Percentiles rank a stretch among this genome's conserved stretches.
These are phyloP conservation scores for Cydia amplana DNA, from an alignment of 1,140 invertebrate genomes.

Conservation along the genomic window DNA sequence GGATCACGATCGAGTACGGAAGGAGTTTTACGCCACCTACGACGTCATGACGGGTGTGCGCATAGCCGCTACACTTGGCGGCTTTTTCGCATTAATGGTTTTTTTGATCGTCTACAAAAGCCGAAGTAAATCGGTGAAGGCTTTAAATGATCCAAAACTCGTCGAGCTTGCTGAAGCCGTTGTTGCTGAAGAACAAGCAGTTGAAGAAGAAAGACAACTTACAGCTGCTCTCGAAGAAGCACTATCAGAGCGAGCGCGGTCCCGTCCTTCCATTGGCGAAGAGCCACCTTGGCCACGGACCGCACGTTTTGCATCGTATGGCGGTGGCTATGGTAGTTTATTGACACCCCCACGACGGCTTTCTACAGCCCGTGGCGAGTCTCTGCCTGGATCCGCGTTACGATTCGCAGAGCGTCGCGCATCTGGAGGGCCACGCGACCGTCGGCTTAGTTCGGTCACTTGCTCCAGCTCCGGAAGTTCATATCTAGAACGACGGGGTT, in stretches of 20 bases:
- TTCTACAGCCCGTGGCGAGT: conserved; percentile 78
- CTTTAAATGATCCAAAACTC: conserved; percentile 84
- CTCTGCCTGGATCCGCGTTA: conserved; percentile 78
- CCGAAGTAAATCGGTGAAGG: conserved; percentile 85
- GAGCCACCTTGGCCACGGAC: conserved; percentile 78
- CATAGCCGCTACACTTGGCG: conserved; percentile 92
- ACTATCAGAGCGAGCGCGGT: conserved; percentile 76
- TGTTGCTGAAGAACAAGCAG: conserved; percentile 85
- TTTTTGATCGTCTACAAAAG: conserved; percentile 93
- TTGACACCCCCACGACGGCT: conserved; percentile 82
- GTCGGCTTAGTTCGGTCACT: conserved; percentile 88
- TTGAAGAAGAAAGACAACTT: conserved; percentile 86
- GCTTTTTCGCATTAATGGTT: conserved; percentile 93
- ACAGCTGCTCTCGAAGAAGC: conserved; percentile 86
- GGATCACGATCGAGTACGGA: conserved; percentile 82
- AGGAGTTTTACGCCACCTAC: conserved; percentile 93
- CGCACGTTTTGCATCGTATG: conserved; percentile 85
- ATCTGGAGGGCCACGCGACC: conserved; percentile 80
- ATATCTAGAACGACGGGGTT: conserved; percentile 88
- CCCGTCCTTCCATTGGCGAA: conserved; percentile 73
- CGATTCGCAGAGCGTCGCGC: conserved; percentile 78
- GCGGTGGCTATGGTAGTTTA: conserved; percentile 85
- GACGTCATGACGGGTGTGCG: conserved; percentile 94
- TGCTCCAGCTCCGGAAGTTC: conserved; percentile 90
- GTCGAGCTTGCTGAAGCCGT: conserved; percentile 85